Conservation (phyloP, 2,888 invertebrate species). For the Desoria tigrina region DNA sequence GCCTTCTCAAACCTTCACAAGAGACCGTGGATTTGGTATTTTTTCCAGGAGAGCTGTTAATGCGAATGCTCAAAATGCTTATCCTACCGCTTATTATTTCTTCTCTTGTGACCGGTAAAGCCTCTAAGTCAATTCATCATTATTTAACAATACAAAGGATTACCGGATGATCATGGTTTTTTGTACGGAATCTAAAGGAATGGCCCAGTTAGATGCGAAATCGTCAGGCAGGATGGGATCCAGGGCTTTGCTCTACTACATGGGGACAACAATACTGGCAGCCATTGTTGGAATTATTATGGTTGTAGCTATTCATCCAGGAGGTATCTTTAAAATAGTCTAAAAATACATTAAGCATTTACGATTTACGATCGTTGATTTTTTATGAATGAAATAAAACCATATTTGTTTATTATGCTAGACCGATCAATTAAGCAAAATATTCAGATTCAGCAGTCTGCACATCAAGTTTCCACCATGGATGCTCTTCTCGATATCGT, state of each 20-base stretch:
- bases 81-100: conserved; percentile 69
- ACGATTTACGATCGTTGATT: too few species aligned
- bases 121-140: too few species aligned
- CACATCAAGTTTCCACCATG: conserved; percentile 60
- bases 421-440: conserved; percentile 57
- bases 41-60: conserved; percentile 69
- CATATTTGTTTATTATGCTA: too few species aligned
- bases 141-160: too few species aligned
- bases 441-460: conserved; percentile 30
- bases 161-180: too few species aligned
- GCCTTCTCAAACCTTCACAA: conserved; percentile 59
- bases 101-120: conserved; percentile 66
- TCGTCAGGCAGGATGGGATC: conserved; percentile 67
- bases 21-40: conserved; percentile 64
- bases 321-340: too few species aligned
- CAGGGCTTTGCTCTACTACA: conserved; percentile 66
- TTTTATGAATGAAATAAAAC: too few species aligned
- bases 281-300: conserved; percentile 67
- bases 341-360: too few species aligned
- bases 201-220: conserved; percentile 67
- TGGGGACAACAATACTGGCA: conserved; percentile 67
- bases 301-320: conserved; percentile 67
- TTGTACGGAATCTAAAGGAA: too few species aligned
- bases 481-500: conserved; percentile 66
- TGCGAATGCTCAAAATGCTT: conserved; percentile 70